Base-by-base conservation (phyloP, 1,140 invertebrate species). In the Metaphire vulgaris region DNA sequence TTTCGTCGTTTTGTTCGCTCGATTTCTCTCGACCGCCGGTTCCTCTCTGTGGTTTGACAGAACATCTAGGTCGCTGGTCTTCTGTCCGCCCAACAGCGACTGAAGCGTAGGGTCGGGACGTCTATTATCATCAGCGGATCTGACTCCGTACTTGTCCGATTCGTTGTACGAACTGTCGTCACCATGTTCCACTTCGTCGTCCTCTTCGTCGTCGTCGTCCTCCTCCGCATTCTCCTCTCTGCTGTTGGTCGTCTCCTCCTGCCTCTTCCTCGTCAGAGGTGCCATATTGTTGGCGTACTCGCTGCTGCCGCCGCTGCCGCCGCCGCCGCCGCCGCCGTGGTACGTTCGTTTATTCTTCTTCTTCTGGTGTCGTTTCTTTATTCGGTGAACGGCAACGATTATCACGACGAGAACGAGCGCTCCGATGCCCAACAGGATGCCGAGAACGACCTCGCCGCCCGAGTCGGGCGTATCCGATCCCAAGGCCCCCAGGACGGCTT, bases 401-500 rank as follows among this genome's bases (percentile, higher is more conserved):
- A 28, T 34, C 0, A 31, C 72, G 26, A 73, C 32, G 21, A 73
- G 33, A 1, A 73, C 32, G n/a, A n/a, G n/a, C n/a, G n/a, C n/a
- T 12, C 32, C 33, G 28, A 31, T 34, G 1, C 72, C 72, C 1
- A 73, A 21, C 6, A 73, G 33, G 1, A 73, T 30, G 1, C 72
- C 72, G 26, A 73, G 72, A 41, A 73, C 28, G 16, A 41, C 31
- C 34, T 73, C 72, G 1, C 29, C 28, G n/a, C n/a, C 41, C n/a
- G 34, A 21, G 69, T 32, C 69, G 1, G 32, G 30, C 69, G 2
- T 1, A 28, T 31, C 41, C 6, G 30, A 29, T 12, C 33, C 30
- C n/a, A 56, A 28, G 16, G 72, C 33, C 2, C 56, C 67, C 64
- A 74, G 76, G 29, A 75, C 70, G 21, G 80, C 77, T 6, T 79